Base-by-base conservation (phyloP, 2,888 invertebrate species). In the Amiota communis region DNA sequence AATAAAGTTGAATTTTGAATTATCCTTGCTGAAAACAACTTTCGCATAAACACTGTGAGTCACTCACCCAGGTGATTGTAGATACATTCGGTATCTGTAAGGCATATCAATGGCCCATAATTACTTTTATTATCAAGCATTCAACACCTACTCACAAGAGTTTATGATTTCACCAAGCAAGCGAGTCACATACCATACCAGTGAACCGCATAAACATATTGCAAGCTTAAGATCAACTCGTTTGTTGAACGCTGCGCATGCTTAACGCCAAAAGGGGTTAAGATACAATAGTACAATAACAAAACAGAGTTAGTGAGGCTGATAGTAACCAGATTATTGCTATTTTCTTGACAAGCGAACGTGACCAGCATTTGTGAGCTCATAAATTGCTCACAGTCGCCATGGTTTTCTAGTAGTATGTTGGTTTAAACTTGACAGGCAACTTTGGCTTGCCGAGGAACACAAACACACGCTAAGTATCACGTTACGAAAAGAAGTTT, bases 51-150 rank as follows among this genome's bases (percentile, higher is more conserved):
- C 36, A 6, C 36, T 2, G 36, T 36, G 36, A 36, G 36, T 36
- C 36, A 36, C 36, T 36, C 36, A 36, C 36, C 36, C 36, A 36
- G 36, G 36, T 36, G 36, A 36, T 6, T 36, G 36, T 36, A 36
- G 81, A 83, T 82, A 74, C 79, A 79, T 77, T 72, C 51, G 49
- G 74, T 15, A 23, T 72, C 51, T 53, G 74, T 15, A 23, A 15
- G 64, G 64, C 77, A 77, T 78, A 78, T 83, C 82, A 83, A 83
- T 83, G 76, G 77, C 75, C 76, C 78, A 79, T 84, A 84, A 86
- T 86, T 83, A 79, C 80, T 84, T 79, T 83, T 84, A 84, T 87
- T 87, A 85, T 82, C 83, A 84, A 70, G 74, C 78, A 86, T 86
- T 86, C 86, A 86, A 86, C 87, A 83, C 87, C 87, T 84, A 86